Evolutionary conservation across 1,140 invertebrate species (phyloP).

Genomic region (Neomicropteryx cornuta): DNA sequence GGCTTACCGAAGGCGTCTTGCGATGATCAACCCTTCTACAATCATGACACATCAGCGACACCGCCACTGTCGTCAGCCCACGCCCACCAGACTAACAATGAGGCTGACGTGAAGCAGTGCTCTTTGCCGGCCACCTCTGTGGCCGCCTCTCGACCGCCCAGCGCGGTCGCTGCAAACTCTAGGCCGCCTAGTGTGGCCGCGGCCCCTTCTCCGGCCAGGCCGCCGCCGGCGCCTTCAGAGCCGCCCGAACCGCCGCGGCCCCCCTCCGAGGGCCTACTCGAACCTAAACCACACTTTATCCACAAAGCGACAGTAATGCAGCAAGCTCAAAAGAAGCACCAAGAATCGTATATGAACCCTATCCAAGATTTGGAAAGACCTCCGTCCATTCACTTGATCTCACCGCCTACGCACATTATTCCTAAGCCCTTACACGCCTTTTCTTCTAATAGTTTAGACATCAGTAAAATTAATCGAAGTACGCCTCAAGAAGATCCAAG

Average conservation of each 20-base stretch:
- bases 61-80: constrained; percentile 34
- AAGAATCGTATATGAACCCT: constrained; percentile 29
- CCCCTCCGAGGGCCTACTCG: constrained; percentile 14
- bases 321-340: constrained; percentile 37
- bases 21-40: too few species aligned
- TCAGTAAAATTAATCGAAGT: too few species aligned
- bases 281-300: constrained; percentile 34
- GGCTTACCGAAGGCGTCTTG: constrained; percentile 51
- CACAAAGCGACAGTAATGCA: constrained; percentile 40
- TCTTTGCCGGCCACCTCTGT: constrained; percentile 27
- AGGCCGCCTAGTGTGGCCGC: constrained; percentile 30
- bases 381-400: constrained; percentile 21
- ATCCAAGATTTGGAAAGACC: constrained; percentile 34
- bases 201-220: constrained; percentile 29
- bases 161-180: constrained; percentile 25
- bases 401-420: constrained; percentile 34
- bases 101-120: constrained; percentile 27
- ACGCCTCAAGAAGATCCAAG: too few species aligned
- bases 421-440: constrained; percentile 21
- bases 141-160: constrained; percentile 32
- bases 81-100: constrained; percentile 24
- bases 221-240: constrained; percentile 21
- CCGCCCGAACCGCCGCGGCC: constrained; percentile 20
- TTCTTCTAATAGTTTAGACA: too few species aligned
- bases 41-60: too few species aligned